phyloP scores from a whole-genome alignment of 1,140 invertebrate species.

The Bombus huntii region DNA sequence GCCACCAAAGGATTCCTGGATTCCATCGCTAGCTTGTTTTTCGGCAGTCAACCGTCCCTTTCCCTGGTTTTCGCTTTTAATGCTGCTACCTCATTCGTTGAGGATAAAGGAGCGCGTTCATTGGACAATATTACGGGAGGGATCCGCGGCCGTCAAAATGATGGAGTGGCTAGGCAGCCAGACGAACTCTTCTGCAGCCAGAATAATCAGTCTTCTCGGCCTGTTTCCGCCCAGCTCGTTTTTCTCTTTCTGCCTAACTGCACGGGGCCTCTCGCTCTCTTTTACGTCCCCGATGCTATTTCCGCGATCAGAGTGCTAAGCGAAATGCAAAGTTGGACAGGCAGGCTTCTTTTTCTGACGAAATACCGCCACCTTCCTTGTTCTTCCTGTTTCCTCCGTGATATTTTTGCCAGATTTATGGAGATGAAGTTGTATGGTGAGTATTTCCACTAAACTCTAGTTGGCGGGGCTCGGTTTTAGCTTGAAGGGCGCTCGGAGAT shows the following conservation, averaged over 20 bases:
- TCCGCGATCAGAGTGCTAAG: constrained; percentile 26
- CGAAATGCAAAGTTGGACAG: constrained; percentile 27
- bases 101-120: constrained; percentile 62
- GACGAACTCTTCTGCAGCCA: constrained; percentile 57
- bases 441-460: not conserved
- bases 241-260: not conserved
- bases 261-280: not conserved
- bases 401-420: not conserved
- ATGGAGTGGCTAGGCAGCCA: constrained; percentile 58
- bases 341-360: not conserved
- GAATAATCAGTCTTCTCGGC: constrained; percentile 40
- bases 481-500: no score
- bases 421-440: not conserved
- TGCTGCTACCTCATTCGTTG: constrained; percentile 16
- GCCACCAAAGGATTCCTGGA: not conserved
- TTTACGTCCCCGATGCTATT: constrained; percentile 4
- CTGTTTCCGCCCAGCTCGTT: not conserved
- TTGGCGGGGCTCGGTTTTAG: no score
- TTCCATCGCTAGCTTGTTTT: constrained; percentile 28
- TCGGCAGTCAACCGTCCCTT: not conserved
- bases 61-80: not conserved
- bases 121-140: constrained; percentile 66
- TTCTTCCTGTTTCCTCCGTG: not conserved
- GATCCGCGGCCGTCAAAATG: constrained; percentile 65
- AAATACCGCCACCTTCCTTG: not conserved